Evolutionary conservation across 1,140 invertebrate species (phyloP).

Genomic region (Cheumatopsyche charites): DNA sequence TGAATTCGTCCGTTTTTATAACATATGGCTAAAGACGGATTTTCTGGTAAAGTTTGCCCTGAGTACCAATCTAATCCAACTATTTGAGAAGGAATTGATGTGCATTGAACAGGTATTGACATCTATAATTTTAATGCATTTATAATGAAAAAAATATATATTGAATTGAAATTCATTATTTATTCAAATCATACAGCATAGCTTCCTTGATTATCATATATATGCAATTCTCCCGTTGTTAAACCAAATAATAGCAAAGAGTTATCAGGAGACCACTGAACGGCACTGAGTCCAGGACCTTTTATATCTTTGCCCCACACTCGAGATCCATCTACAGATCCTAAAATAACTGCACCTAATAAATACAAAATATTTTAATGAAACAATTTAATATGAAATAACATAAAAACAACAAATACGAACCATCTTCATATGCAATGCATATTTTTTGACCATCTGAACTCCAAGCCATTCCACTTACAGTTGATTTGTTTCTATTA

Average conservation of each 20-base stretch:
- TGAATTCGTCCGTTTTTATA: slow-evolving; percentile 87
- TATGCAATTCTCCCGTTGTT: slow-evolving; percentile 87
- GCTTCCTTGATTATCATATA: slow-evolving; percentile 92
- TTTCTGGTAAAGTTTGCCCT: slow-evolving; percentile 71
- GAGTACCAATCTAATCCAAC: slow-evolving; percentile 88
- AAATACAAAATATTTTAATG: slow-evolving; percentile 21
- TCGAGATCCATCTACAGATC: slow-evolving; percentile 96
- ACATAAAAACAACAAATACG: slow-evolving; percentile 8
- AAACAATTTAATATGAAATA: slow-evolving; percentile 10
- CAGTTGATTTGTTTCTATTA: slow-evolving; percentile 96
- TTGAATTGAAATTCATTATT: neutral
- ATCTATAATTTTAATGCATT: slow-evolving; percentile 58
- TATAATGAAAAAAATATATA: neutral
- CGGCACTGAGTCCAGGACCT: slow-evolving; percentile 72
- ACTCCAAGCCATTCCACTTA: slow-evolving; percentile 96
- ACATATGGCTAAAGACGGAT: slow-evolving; percentile 83
- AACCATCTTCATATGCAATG: slow-evolving; percentile 98
- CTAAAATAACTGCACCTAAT: slow-evolving; percentile 65
- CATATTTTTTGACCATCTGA: slow-evolving; percentile 96
- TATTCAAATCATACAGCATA: slow-evolving; percentile 60
- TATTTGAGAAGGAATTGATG: slow-evolving; percentile 64
- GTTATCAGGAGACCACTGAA: slow-evolving; percentile 96
- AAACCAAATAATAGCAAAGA: slow-evolving; percentile 90
- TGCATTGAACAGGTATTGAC: slow-evolving; percentile 69
- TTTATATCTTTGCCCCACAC: slow-evolving; percentile 98